phyloP scores from a whole-genome alignment of 2,797 vertebrate genomes.

The Emydoidea blandingii region DNA sequence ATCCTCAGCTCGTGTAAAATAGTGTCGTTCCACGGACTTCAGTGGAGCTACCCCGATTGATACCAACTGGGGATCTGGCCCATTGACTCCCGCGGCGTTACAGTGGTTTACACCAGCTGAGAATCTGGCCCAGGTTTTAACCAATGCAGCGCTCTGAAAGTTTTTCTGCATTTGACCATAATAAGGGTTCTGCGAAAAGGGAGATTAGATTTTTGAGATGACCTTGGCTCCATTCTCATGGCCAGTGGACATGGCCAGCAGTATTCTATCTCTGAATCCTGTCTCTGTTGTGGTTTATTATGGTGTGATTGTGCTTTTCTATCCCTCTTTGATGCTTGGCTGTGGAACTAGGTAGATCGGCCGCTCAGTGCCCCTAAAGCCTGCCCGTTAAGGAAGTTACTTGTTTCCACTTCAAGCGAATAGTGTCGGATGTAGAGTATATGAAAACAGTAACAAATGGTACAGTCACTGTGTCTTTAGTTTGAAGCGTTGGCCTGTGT shows the following conservation, averaged over 20 bases:
- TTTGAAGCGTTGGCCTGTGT: not conserved
- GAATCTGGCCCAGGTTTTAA: not conserved
- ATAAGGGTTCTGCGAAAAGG: rapidly evolving
- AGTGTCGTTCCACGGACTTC: not conserved
- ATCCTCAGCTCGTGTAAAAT: not conserved
- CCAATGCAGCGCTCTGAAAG: not conserved
- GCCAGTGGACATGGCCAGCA: not conserved
- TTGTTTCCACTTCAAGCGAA: not conserved
- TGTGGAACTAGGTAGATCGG: not conserved
- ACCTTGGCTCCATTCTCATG: not conserved
- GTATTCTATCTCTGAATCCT: rapidly evolving
- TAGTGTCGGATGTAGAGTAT: not conserved
- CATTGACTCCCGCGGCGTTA: not conserved
- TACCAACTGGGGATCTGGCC: not conserved
- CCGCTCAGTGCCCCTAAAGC: not conserved
- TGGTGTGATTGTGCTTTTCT: not conserved
- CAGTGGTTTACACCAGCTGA: not conserved
- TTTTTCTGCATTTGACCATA: not conserved
- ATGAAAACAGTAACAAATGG: not conserved
- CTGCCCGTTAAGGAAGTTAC: not conserved
- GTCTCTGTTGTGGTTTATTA: not conserved
- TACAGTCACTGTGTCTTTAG: not conserved
- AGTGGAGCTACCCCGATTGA: not conserved
- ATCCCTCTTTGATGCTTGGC: not conserved
- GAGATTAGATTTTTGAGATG: not conserved